Conservation (phyloP, 2,888 invertebrate genomes). For the Monochamus alternatus region DNA sequence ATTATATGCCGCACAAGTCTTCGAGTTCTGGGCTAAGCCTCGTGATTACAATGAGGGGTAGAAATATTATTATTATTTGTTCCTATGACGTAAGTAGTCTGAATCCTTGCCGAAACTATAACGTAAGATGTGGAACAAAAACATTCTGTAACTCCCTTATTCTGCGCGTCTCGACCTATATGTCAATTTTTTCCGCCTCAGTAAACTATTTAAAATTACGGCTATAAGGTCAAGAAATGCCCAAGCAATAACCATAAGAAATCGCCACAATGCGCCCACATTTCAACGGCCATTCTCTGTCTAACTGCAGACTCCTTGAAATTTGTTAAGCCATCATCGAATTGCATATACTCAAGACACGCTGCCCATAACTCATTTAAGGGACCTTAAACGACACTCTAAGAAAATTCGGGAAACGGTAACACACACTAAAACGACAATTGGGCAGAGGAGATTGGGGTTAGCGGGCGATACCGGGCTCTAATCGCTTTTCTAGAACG, state of each 20-base stretch:
- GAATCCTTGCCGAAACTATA: too few relatives aligned
- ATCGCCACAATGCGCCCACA: slow-evolving; percentile 36
- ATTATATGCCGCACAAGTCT: too few relatives aligned
- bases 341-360: slow-evolving; percentile 55
- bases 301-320: slow-evolving; percentile 51
- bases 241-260: neutral
- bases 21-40: too few relatives aligned
- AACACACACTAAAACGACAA: slow-evolving; percentile 62
- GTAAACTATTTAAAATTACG: neutral
- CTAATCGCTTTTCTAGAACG: slow-evolving; percentile 23
- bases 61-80: too few relatives aligned
- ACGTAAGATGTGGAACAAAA: too few relatives aligned
- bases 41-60: too few relatives aligned
- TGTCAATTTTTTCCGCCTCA: neutral
- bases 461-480: slow-evolving; percentile 34
- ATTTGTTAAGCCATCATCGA: slow-evolving; percentile 58
- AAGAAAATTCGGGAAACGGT: slow-evolving; percentile 59
- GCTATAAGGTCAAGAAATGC: neutral
- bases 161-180: neutral
- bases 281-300: slow-evolving; percentile 31
- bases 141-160: too few relatives aligned
- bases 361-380: slow-evolving; percentile 62
- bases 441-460: slow-evolving; percentile 52
- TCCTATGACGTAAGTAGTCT: too few relatives aligned
- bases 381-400: slow-evolving; percentile 55